Evolutionary conservation across 2,888 invertebrate genomes (phyloP), one percentile per base, ranked within the genome.

Genomic region (Meandrusa payeni): DNA sequence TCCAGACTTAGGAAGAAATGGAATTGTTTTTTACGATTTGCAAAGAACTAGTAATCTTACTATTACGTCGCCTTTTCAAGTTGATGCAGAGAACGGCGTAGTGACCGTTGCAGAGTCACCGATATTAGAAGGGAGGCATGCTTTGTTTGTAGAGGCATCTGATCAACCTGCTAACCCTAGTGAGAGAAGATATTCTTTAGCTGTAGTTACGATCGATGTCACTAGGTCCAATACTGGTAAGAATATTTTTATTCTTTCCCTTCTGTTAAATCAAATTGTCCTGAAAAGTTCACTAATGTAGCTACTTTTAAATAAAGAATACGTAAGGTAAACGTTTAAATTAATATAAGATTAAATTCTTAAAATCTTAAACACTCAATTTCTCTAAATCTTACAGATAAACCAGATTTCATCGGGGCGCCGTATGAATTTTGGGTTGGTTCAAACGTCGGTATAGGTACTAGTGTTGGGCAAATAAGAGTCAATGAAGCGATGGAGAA

Each of bases 341-440:
- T n/a, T n/a, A n/a, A n/a, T n/a, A n/a, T n/a, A n/a, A n/a, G n/a
- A n/a, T n/a, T n/a, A 3, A 24, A 10, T 11, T 23, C 6, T 5
- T 28, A 19, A n/a, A n/a, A n/a, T n/a, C n/a, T n/a, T n/a, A n/a
- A n/a, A n/a, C n/a, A n/a, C n/a, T n/a, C n/a, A n/a, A n/a, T n/a
- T 11, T 19, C 5, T n/a, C 2, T 5, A 10, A 12, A 9, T 1
- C 7, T 76, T 57, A 69, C 80, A 29, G 91, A 91, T 36, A 88
- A 88, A 20, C 95, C 95, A 1, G 94, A 93, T 61, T 96, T 96
- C 55, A 88, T 95, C 11, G 95, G 95, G 13, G 92, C 95, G 0
- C 95, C 96, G 0, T 96, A 95, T 59, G 95, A 95, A 63, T 96
- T 96, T 70, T 96, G 96, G 95, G 95, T 96, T 17, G 95, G 95